Base-by-base conservation (phyloP, 1,140 invertebrate species). In the Lithobius niger region DNA sequence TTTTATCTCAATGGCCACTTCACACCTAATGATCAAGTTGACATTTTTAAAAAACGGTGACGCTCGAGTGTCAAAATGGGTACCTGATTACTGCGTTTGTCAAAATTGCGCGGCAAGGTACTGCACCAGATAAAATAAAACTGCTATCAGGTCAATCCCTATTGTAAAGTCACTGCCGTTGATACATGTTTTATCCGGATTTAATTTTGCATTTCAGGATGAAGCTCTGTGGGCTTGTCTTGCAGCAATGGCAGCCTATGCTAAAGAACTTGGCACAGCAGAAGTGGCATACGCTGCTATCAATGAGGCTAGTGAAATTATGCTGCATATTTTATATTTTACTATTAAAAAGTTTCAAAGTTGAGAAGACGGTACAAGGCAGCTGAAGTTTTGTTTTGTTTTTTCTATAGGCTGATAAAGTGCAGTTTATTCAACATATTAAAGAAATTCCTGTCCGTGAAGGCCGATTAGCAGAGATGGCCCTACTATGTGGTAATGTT, bases 211-310 rank as follows among this genome's bases (percentile, higher is more conserved):
- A 6, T 54, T 65, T 1, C 57, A 79, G 79, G 86, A 90, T 63
- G 82, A 86, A 60, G 80, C 79, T 28, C 68, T 95, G 18, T 97
- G 93, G 92, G 84, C 89, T 1, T 88, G 86, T 63, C 73, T 96
- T 58, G 92, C 91, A 2, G 86, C 86, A 0, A 76, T 94, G 69
- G 82, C 91, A 15, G 83, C 83, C 48, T 81, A 86, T 60, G 79
- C 79, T 44, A 84, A 82, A 65, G 78, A 90, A 61, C 70, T 95
- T 22, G 77, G 82, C 40, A 82, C 88, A 26, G 90, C 91, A 1
- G 91, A 96, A 76, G 83, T 94, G 66, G 86, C 89, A 10, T 97
- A 93, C 72, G 85, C 89, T n/a, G 82, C 88, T 22, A 87, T 97
- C 54, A 80, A 82, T 58, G 83, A 90, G 65, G 75, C 77, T 56